Evolutionary conservation across 2,113 vertebrate genomes (phyloP), one percentile per base, ranked within the genome.

Genomic region (Chloebia gouldiae): DNA sequence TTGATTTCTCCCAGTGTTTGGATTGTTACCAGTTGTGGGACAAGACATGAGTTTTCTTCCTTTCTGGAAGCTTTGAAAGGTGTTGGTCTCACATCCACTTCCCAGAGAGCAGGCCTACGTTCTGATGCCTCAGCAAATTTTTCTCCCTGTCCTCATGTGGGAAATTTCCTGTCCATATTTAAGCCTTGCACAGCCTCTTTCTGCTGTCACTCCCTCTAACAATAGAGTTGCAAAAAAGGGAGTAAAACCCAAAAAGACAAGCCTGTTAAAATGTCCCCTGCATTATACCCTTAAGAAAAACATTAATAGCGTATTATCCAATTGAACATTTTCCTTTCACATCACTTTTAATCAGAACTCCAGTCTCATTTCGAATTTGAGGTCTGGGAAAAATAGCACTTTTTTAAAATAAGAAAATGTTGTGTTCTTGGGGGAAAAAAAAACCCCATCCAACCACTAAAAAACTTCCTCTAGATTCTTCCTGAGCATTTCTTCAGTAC

Each of bases 261-360:
- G 59, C 28, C 64, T 37, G 31, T 56, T 64, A 71, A 93, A 82
- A 57, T 44, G 13, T 83, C 44, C 45, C 92, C 85, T 61, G 65
- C 60, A 40, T n/a, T 59, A 61, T 30, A 64, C 10, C 56, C 79
- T 90, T 72, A 51, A 45, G 49, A 69, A 54, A 91, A 78, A 66
- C 87, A 81, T 89, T 80, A 91, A 88, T 83, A 93, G 61, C 65
- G 88, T 33, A 47, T 93, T 95, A 93, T 90, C 84, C 73, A 90
- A 85, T 71, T 88, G 89, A 79, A 90, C 42, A n/a, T 93, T 96
- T 96, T 89, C 71, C 86, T 93, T 95, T 96, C 91, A 91, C 51
- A 87, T 92, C 92, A 81, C 85, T 96, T 96, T 92, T 91, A 96
- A 96, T 97, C 95, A 89, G 80, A 50, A 82, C 78, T 78, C 44